Base-by-base conservation (phyloP, 2,888 invertebrate genomes). In the Aphelenchoides bicaudatus region DNA sequence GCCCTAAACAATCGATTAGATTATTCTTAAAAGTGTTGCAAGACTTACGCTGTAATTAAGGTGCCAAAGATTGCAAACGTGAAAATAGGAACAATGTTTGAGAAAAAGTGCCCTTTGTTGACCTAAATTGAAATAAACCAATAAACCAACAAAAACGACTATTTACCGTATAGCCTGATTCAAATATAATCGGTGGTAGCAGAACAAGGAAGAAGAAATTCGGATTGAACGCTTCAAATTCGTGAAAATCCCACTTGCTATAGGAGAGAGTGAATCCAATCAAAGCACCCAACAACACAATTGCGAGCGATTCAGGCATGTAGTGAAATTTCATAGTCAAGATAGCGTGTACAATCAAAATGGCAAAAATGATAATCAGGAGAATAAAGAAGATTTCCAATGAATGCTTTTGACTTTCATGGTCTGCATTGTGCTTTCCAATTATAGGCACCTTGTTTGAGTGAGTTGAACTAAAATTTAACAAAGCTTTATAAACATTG, bases 51-150 rank as follows among this genome's bases (percentile, higher is more conserved):
- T 6, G 94, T 96, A 76, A 98, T 92, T 2, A 90, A 87, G 19
- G 96, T 98, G 0, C 98, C 98, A 71, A 94, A 85, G 72, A 96
- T 92, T 2, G 60, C 60, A 85, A 98, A 98, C 0, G 94, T 87
- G 77, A 96, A 82, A 73, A 98, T 98, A 2, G 94, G 93, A n/a
- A 93, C 94, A 79, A 98, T 93, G 79, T 98, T 98, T 82, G 96
- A 53, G 28, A 68, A 68, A 53, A 68, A 68, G 49, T 68, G 66
- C 29, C 68, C 71, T 43, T 71, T 71, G 51, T 71, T 55, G 34
- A 71, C 54, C 31, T n/a, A n/a, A 73, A 98, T 19, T 43, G 23
- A 43, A 8, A 43, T 34, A 34, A 13, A 34, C n/a, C 6, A 43
- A 21, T 55, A 39, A 52, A 43, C 28, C 39, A 48, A 23, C n/a